Percentiles rank a stretch among this genome's conserved stretches.
phyloP scores from a whole-genome alignment of 2,888 invertebrate genomes.

The Herminia tarsipennalis region DNA sequence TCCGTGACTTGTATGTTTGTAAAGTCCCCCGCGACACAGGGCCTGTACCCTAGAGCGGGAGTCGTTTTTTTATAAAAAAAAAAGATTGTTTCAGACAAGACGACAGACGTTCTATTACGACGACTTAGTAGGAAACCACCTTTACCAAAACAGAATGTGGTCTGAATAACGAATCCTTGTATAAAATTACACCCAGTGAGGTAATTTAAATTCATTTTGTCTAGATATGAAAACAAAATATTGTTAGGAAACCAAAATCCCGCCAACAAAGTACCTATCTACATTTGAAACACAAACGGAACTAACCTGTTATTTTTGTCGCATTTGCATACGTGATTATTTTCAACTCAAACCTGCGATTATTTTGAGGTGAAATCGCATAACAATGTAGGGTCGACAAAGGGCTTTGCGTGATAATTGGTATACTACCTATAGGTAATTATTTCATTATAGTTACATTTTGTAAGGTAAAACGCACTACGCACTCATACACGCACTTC shows the following conservation, averaged over 20 bases:
- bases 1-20: no score
- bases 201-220: constrained; percentile 1
- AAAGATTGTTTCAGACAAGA: background rate
- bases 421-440: no score
- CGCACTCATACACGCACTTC: no score
- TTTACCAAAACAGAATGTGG: background rate
- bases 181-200: background rate
- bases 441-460: no score
- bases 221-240: background rate
- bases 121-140: no score
- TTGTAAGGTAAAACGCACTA: no score
- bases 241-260: background rate
- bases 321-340: constrained; percentile 4
- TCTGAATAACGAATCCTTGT: background rate
- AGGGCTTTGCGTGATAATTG: constrained; percentile 1
- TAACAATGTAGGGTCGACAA: constrained; percentile 7
- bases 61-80: no score
- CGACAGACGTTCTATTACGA: no score
- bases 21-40: no score
- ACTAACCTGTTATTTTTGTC: background rate
- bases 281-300: background rate
- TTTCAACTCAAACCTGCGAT: constrained; percentile 11
- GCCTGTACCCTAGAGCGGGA: no score
- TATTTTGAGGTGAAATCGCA: constrained; percentile 6
- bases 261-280: no score